Evolutionary conservation across 1,140 invertebrate genomes (phyloP).

Genomic region (Eupeodes corollae): DNA sequence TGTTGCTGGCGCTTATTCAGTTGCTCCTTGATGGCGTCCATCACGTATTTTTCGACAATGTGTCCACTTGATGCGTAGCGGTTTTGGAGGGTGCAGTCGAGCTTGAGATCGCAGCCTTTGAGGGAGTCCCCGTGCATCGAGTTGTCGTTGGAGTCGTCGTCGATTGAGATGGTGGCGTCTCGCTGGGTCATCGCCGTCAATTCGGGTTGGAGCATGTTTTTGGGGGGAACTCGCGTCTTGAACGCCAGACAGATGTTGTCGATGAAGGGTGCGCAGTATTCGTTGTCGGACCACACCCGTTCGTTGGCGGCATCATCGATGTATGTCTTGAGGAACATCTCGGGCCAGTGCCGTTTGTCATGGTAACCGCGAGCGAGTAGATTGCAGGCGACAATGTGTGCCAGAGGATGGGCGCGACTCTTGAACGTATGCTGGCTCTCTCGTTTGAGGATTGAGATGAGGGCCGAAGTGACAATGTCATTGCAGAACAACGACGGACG

Average conservation of each 20-base stretch:
- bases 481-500: slow-evolving; percentile 65
- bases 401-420: slow-evolving; percentile 51
- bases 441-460: slow-evolving; percentile 71
- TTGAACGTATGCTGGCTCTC: slow-evolving; percentile 59
- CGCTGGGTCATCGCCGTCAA: slow-evolving; percentile 35
- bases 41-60: slow-evolving; percentile 66
- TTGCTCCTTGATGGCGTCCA: slow-evolving; percentile 81
- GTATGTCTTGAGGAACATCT: slow-evolving; percentile 68
- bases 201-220: slow-evolving; percentile 47
- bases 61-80: slow-evolving; percentile 55
- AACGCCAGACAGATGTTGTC: slow-evolving; percentile 85
- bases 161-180: slow-evolving; percentile 40
- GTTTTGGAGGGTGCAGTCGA: slow-evolving; percentile 38
- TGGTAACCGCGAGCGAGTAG: slow-evolving; percentile 70
- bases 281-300: slow-evolving; percentile 83
- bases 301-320: slow-evolving; percentile 91
- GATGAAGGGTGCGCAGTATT: slow-evolving; percentile 82
- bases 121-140: slow-evolving; percentile 23
- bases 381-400: slow-evolving; percentile 78
- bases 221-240: slow-evolving; percentile 65
- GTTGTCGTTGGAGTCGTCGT: slow-evolving; percentile 46
- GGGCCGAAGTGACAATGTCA: slow-evolving; percentile 65
- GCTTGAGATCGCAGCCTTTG: slow-evolving; percentile 33
- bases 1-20: slow-evolving; percentile 69
- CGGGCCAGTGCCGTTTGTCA: slow-evolving; percentile 67